phyloP scores from a whole-genome alignment of 2,888 invertebrate genomes.

The Drosophila antonietae region DNA sequence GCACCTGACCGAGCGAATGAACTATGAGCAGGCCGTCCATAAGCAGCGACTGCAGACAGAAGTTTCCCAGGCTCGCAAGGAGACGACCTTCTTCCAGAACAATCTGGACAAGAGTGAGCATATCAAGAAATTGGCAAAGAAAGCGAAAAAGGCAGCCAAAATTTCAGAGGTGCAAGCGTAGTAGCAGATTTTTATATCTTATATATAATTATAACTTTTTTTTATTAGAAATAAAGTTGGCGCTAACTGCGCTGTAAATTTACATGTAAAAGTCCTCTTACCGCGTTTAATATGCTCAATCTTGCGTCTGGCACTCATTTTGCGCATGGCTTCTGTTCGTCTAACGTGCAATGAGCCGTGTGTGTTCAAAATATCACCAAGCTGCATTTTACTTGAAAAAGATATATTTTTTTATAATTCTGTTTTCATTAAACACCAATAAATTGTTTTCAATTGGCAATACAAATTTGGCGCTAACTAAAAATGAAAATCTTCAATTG shows the following conservation, averaged over 20 bases:
- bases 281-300: slow-evolving; percentile 1
- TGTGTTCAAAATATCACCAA: not conserved
- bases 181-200: not conserved
- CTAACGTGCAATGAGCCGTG: not conserved
- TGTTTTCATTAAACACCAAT: not conserved
- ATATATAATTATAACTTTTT: slow-evolving; percentile 3
- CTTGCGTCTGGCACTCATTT: slow-evolving; percentile 16
- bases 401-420: no score
- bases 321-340: slow-evolving; percentile 19
- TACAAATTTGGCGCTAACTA: slow-evolving; percentile 27
- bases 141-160: slow-evolving; percentile 52
- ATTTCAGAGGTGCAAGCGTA: slow-evolving; percentile 16
- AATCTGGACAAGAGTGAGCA: slow-evolving; percentile 92
- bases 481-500: slow-evolving; percentile 1
- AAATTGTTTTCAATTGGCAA: slow-evolving; percentile 19
- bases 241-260: slow-evolving; percentile 28
- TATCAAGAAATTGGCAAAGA: slow-evolving; percentile 85
- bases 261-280: slow-evolving; percentile 8
- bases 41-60: slow-evolving; percentile 94
- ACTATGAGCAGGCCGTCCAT: slow-evolving; percentile 95
- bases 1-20: slow-evolving; percentile 96
- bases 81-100: slow-evolving; percentile 93
- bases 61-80: slow-evolving; percentile 95
- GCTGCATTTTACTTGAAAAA: no score
- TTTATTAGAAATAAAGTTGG: slow-evolving; percentile 29